Base-by-base conservation (phyloP, 2,113 vertebrate genomes). In the Piliocolobus tephrosceles region DNA sequence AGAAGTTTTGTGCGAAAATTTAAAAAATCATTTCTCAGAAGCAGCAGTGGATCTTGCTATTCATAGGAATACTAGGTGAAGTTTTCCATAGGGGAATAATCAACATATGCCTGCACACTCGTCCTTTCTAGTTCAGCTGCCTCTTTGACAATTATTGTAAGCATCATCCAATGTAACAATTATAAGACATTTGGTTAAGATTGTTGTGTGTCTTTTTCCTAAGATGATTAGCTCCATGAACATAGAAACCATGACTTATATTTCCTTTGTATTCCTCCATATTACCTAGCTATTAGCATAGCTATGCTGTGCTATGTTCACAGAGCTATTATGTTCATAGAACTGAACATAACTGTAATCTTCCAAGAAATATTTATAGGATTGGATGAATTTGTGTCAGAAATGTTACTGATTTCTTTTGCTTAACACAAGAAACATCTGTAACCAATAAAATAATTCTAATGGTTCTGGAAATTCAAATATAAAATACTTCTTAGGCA, bases 331-430 rank as follows among this genome's bases (percentile, higher is more conserved):
- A 64, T 64, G 27, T 64, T 64, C 13, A 47, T 43, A 32, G 20
- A 91, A 55, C 5, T 86, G 38, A 90, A 52, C 35, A 68, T 76
- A 57, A 57, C 20, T 45, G 25, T 86, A 86, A 75, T 5, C 30
- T 66, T 86, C 40, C 47, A 79, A 76, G 70, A 87, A 82, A 30
- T 92, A 75, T 79, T 70, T 81, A 61, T 3, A 87, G 38, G 14
- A 72, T 57, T 88, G 52, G 22, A 57, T 90, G 73, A 66, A 92
- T 38, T 38, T 92, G 32, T 66, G 10, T 90, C 40, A 66, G 25
- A 93, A 83, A 66, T 79, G 3, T 66, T 84, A 40, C 78, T 96
- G 20, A 88, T 80, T 35, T 81, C 52, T 87, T 93, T 94, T 96
- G 38, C 43, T 97, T 90, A 72, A 87, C 82, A 61, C 40, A 93